phyloP scores from a whole-genome alignment of 2,797 vertebrate species.

The Melanogrammus aeglefinus region DNA sequence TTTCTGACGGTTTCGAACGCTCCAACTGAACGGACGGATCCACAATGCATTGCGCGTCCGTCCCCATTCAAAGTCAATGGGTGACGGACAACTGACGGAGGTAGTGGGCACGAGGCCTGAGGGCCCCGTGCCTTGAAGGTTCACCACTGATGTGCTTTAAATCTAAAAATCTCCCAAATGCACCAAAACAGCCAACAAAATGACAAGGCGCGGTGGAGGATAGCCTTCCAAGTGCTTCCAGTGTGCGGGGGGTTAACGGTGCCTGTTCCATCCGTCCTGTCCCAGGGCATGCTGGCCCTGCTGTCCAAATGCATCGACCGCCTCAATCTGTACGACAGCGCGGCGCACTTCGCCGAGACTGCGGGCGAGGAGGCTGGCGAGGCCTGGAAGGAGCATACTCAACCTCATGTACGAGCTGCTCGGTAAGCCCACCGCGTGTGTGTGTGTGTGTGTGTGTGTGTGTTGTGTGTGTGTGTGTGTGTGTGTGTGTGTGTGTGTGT shows the following conservation, averaged over 20 bases:
- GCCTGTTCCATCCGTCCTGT: constrained; percentile 7
- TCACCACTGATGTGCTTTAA: not conserved
- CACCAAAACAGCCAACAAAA: not conserved
- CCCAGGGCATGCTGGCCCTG: constrained; percentile 91
- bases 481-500: not conserved
- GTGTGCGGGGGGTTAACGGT: not conserved
- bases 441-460: not conserved
- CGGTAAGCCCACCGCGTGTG: constrained; percentile 70
- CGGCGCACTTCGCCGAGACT: constrained; percentile 90
- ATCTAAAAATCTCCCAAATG: not conserved
- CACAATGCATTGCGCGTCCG: too few relatives aligned
- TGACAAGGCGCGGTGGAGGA: not conserved
- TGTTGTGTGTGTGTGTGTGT: not conserved
- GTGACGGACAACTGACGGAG: too few relatives aligned
- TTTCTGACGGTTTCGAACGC: too few relatives aligned
- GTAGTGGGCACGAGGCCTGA: too few relatives aligned
- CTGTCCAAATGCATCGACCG: constrained; percentile 95
- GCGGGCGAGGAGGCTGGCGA: constrained; percentile 84
- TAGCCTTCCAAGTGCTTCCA: not conserved
- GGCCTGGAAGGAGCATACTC: constrained; percentile 93
- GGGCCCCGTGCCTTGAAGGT: too few relatives aligned
- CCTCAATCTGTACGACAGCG: constrained; percentile 89
- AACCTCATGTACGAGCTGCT: constrained; percentile 94
- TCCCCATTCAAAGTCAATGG: too few relatives aligned
- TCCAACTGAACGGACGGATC: too few relatives aligned